These are phyloP conservation scores for Microctenopoma steveboyesi DNA, from an alignment of 2,797 vertebrate genomes.

Conservation along the genomic window DNA sequence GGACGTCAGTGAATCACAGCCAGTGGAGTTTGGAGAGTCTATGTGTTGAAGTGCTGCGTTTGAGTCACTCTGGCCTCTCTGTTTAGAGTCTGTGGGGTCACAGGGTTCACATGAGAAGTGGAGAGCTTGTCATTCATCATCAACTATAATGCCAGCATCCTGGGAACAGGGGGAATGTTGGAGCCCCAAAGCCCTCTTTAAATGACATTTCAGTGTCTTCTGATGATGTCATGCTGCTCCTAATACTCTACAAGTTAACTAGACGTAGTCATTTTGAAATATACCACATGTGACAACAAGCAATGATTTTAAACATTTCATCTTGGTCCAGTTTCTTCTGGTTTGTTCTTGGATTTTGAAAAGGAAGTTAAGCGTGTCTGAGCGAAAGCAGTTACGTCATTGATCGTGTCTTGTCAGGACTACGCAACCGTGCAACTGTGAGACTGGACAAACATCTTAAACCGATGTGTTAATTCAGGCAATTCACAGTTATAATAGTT, in stretches of 20 bases:
- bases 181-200: background rate
- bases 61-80: slow-evolving; percentile 53
- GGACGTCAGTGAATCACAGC: slow-evolving; percentile 62
- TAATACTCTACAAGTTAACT: background rate
- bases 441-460: slow-evolving; percentile 18
- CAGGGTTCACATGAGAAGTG: slow-evolving; percentile 30
- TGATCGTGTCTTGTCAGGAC: slow-evolving; percentile 19
- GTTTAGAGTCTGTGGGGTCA: slow-evolving; percentile 66
- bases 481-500: background rate
- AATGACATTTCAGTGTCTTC: background rate
- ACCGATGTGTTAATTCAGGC: slow-evolving; percentile 9
- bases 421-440: slow-evolving; percentile 19
- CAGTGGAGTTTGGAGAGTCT: slow-evolving; percentile 11
- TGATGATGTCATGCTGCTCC: slow-evolving; percentile 24
- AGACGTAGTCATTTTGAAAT: slow-evolving; percentile 5
- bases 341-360: slow-evolving; percentile 1
- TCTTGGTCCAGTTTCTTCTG: background rate
- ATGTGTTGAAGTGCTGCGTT: slow-evolving; percentile 39
- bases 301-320: background rate
- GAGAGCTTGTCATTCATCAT: slow-evolving; percentile 32
- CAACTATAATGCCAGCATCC: slow-evolving; percentile 13
- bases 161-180: background rate
- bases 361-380: slow-evolving; percentile 19
- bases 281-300: slow-evolving; percentile 2
- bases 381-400: slow-evolving; percentile 28